Percentiles rank a stretch among this genome's conserved stretches.
These are phyloP conservation scores for Protophormia terraenovae DNA, from an alignment of 2,888 invertebrate species.

Conservation along the genomic window DNA sequence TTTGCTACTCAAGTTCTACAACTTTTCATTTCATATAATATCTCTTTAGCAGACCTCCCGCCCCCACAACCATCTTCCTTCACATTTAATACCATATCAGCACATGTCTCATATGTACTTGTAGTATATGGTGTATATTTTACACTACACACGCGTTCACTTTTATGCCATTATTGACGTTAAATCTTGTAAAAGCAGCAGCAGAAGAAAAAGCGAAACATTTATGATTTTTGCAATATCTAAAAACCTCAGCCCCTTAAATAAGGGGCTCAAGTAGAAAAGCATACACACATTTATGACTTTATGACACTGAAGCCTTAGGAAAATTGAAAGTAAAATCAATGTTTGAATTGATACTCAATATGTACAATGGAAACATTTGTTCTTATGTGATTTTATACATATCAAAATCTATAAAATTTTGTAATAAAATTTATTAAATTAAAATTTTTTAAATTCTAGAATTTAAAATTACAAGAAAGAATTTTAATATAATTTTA, in stretches of 20 bases:
- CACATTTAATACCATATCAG: neutral
- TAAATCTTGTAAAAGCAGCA: constrained; percentile 23
- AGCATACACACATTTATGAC: constrained; percentile 28
- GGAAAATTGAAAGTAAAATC: constrained; percentile 49
- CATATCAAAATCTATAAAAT: neutral
- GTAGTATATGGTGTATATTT: neutral
- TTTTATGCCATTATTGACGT: constrained; percentile 26
- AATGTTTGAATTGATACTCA: constrained; percentile 6
- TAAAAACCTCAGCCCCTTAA: constrained; percentile 30
- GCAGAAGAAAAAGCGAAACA: constrained; percentile 29
- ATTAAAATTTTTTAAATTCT: neutral
- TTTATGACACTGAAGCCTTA: constrained; percentile 56
- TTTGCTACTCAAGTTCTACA: neutral
- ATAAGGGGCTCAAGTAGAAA: constrained; percentile 24
- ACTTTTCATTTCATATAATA: neutral
- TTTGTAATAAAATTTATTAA: constrained; percentile 2
- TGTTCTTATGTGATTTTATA: neutral
- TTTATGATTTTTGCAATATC: constrained; percentile 37
- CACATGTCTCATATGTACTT: neutral
- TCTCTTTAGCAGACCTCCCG: neutral
- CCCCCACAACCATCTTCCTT: neutral
- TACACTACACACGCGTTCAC: constrained; percentile 16
- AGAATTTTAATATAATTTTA: neutral
- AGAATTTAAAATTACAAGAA: neutral
- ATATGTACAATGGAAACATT: neutral